Base-by-base conservation (phyloP, 1,140 invertebrate species). In the Antheraea mylitta region DNA sequence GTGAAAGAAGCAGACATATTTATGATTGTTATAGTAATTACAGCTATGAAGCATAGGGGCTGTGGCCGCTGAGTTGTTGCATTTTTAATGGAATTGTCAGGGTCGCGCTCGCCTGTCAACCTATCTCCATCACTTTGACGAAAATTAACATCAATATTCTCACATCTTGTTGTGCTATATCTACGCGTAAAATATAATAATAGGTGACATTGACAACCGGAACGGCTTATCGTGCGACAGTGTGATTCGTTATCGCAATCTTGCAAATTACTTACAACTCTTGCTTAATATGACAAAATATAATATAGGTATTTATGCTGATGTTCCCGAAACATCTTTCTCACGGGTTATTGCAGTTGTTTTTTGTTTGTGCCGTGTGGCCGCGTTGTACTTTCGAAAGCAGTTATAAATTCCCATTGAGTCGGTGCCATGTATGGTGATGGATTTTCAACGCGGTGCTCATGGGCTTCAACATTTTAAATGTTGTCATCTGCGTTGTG, bases 351-450 rank as follows among this genome's bases (percentile, higher is more conserved):
- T n/a, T n/a, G n/a, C n/a, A n/a, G n/a, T n/a, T n/a, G n/a, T n/a
- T n/a, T n/a, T n/a, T n/a, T n/a, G n/a, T n/a, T n/a, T n/a, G n/a
- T n/a, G n/a, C n/a, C n/a, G n/a, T n/a, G n/a, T n/a, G n/a, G n/a
- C 19, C 8, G 18, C 60, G 19, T 61, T 61, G 18, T 45, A 16
- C 19, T 66, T 59, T 66, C 65, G 48, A 66, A 66, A 66, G 65
- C 53, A 53, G 65, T 10, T 58, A 58, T 66, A 59, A 22, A 19
- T 66, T 66, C 19, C 42, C 53, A 58, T 8, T 18, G 48, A 19
- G 4, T 38, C 65, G 65, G 18, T 59, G 11, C 53, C 65, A 19
- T 66, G 19, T 66, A 58, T 66, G 65, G 65, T 7, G 19, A 66
- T 59, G 65, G 30, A 58, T 37, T 42, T 11, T 37, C 63, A 13